A percentile compares a stretch with the other conserved stretches of the same genome.
Conservation (phyloP, 1,140 invertebrate species). For the Scaptomyza graminum region DNA sequence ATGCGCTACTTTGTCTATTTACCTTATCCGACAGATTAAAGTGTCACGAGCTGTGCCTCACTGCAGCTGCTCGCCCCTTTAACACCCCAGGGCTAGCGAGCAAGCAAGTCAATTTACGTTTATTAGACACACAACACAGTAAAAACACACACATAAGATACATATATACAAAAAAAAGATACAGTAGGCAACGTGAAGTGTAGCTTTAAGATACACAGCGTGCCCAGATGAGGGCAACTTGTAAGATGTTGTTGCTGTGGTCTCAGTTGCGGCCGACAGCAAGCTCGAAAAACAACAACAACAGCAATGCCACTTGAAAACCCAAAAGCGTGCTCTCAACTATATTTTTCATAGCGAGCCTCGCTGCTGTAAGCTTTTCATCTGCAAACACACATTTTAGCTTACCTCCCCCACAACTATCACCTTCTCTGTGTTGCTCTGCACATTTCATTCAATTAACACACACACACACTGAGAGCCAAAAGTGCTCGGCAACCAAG, state of each 20-base stretch:
- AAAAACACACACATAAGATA: constrained; percentile 17
- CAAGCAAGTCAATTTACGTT: constrained; percentile 68
- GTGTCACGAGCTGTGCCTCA: constrained; percentile 60
- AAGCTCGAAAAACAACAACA: constrained; percentile 34
- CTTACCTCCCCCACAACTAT: not conserved
- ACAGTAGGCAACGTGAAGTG: constrained; percentile 32
- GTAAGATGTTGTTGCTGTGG: constrained; percentile 27
- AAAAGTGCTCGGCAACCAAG: constrained; percentile 32
- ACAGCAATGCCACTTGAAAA: constrained; percentile 44
- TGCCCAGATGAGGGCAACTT: constrained; percentile 19
- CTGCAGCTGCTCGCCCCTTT: not conserved
- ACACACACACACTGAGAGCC: constrained; percentile 57
- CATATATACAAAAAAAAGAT: constrained; percentile 22
- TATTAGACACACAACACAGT: constrained; percentile 67
- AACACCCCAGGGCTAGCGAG: not conserved
- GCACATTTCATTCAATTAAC: constrained; percentile 74
- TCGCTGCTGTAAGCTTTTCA: constrained; percentile 37
- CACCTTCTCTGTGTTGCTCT: constrained; percentile 27
- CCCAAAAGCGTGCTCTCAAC: constrained; percentile 69
- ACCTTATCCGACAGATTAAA: constrained; percentile 68
- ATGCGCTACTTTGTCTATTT: constrained; percentile 63
- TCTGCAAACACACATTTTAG: constrained; percentile 8
- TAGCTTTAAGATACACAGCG: constrained; percentile 35
- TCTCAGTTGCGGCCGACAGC: constrained; percentile 48
- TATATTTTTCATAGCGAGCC: constrained; percentile 47